Conservation (phyloP, 2,113 vertebrate genomes). For the Aix galericulata region DNA sequence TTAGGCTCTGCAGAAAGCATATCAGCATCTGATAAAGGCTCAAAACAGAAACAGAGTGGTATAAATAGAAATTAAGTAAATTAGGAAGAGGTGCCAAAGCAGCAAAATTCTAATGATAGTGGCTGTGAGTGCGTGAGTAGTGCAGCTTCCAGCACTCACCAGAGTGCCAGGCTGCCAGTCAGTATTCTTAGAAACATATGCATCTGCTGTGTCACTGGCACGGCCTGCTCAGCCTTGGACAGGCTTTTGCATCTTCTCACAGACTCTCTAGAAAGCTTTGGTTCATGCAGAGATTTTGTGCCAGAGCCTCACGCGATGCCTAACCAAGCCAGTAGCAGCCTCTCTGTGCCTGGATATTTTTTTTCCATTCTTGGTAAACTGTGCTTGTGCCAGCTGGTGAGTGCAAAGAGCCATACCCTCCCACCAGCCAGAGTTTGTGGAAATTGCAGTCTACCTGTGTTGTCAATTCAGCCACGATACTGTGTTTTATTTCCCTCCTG, state of each 20-base stretch:
- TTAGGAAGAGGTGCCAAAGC: conserved; percentile 54
- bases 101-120: conserved; percentile 17
- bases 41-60: conserved; percentile 15
- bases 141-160: background rate
- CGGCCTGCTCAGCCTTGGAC: conserved; percentile 20
- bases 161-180: conserved; percentile 39
- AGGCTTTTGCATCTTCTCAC: background rate
- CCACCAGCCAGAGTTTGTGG: background rate
- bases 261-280: conserved; percentile 1
- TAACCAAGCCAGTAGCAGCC: background rate
- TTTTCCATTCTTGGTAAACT: background rate
- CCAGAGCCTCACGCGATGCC: background rate
- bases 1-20: background rate
- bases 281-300: background rate
- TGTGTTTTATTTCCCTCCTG: background rate
- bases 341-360: background rate
- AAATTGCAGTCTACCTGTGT: background rate
- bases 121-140: background rate
- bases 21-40: conserved; percentile 4
- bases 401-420: background rate
- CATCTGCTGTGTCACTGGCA: conserved; percentile 53
- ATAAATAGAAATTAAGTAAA: conserved; percentile 56
- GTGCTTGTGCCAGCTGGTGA: background rate
- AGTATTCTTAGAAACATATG: conserved; percentile 44
- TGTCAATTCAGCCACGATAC: background rate